Evolutionary conservation across 1,140 invertebrate species (phyloP).

Genomic region (Amphibalanus amphitrite): DNA sequence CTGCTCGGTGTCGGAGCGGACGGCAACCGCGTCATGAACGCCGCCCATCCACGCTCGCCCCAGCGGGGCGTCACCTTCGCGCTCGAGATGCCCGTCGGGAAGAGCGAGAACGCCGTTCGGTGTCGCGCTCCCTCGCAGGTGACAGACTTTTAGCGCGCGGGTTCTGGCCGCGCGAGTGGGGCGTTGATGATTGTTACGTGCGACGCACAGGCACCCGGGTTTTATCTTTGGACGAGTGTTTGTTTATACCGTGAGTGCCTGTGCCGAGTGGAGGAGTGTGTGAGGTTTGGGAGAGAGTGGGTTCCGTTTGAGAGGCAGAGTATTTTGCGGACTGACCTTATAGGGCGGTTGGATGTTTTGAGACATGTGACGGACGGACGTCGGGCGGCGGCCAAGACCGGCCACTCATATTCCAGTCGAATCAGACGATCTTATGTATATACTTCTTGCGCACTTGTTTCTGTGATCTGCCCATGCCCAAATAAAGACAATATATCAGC

Average conservation of each 20-base stretch:
- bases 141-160: neutral
- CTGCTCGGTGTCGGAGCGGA: neutral
- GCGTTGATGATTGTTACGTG: neutral
- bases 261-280: neutral
- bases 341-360: no score
- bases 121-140: neutral
- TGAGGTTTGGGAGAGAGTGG: no score
- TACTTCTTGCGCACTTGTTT: neutral
- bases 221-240: neutral
- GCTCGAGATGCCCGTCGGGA: neutral
- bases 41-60: neutral
- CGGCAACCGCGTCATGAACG: neutral
- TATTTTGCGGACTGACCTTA: no score
- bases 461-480: neutral
- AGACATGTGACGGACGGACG: no score
- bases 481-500: neutral
- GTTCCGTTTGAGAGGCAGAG: no score
- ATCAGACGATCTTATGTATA: neutral
- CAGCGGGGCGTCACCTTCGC: neutral
- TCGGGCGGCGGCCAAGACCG: no score
- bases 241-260: neutral
- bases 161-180: neutral
- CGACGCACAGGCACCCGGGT: neutral
- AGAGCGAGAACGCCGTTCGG: neutral
- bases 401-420: no score